Percentiles rank a stretch among this genome's conserved stretches.
phyloP scores from a whole-genome alignment of 2,797 vertebrate species.

The Setipinna tenuifilis region DNA sequence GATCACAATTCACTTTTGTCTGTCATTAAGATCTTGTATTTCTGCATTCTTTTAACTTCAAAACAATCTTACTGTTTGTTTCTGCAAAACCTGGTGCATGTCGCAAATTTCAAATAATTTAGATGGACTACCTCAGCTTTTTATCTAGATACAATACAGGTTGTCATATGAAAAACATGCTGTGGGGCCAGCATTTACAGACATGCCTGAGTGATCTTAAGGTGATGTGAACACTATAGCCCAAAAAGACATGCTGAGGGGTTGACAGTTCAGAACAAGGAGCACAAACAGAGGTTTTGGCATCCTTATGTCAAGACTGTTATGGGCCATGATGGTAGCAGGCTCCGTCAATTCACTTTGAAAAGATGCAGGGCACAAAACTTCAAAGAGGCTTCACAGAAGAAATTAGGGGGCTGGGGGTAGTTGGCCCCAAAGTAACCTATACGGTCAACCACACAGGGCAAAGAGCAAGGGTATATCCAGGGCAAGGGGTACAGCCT shows the following conservation, averaged over 20 bases:
- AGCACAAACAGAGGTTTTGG: background rate
- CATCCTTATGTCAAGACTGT: background rate
- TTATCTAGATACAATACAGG: too few species aligned
- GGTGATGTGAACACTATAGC: background rate
- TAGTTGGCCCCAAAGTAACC: background rate
- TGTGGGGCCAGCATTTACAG: background rate
- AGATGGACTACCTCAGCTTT: too few species aligned
- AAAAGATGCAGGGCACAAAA: background rate
- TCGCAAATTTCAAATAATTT: too few species aligned
- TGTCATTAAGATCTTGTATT: background rate
- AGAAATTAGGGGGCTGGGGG: background rate
- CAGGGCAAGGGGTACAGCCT: background rate
- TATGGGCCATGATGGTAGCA: background rate
- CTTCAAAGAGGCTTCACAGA: constrained; percentile 19
- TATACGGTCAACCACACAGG: background rate
- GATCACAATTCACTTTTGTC: background rate
- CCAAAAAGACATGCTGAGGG: background rate
- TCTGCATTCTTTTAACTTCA: too few species aligned
- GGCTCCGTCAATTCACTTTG: constrained; percentile 20
- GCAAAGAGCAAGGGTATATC: constrained; percentile 1
- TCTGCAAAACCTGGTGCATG: too few species aligned
- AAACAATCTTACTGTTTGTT: too few species aligned
- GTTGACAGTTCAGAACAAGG: background rate
- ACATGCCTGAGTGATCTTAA: background rate
- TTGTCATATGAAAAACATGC: too few species aligned